Percentiles rank a stretch among this genome's conserved stretches.
These are phyloP conservation scores for Nannobrachium achirus DNA, from an alignment of 2,113 vertebrate species.

Conservation along the genomic window DNA sequence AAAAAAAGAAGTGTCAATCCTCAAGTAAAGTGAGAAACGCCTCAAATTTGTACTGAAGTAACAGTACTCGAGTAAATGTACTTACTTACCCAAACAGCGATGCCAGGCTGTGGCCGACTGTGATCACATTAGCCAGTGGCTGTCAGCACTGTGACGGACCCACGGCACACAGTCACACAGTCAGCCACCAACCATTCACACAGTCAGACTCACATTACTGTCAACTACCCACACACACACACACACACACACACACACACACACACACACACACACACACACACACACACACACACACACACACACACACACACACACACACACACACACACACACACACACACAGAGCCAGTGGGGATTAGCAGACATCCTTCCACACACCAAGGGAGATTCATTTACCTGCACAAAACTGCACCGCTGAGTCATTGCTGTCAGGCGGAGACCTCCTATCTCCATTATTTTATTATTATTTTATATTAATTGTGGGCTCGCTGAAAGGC, in stretches of 20 bases:
- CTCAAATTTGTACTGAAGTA: too few relatives aligned
- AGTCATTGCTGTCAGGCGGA: too few relatives aligned
- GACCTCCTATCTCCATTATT: too few relatives aligned
- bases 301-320: constrained; percentile 3
- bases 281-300: background rate
- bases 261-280: too few relatives aligned
- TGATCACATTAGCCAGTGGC: constrained; percentile 10
- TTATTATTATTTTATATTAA: too few relatives aligned
- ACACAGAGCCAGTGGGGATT: background rate
- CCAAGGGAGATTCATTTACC: constrained; percentile 11
- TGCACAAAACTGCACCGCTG: too few relatives aligned
- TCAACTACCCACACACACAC: background rate
- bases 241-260: constrained; percentile 1
- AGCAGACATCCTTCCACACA: background rate
- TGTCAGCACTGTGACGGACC: constrained; percentile 56
- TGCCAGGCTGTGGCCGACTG: background rate
- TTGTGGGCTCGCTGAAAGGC: too few relatives aligned
- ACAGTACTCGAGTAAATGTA: too few relatives aligned
- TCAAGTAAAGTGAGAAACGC: too few relatives aligned
- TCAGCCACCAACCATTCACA: too few relatives aligned
- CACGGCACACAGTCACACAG: constrained; percentile 43
- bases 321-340: constrained; percentile 2
- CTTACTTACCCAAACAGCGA: too few relatives aligned
- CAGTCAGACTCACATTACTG: constrained; percentile 8
- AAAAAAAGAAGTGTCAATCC: too few relatives aligned